phyloP scores from a whole-genome alignment of 2,797 vertebrate species.

The Gastrophryne carolinensis region DNA sequence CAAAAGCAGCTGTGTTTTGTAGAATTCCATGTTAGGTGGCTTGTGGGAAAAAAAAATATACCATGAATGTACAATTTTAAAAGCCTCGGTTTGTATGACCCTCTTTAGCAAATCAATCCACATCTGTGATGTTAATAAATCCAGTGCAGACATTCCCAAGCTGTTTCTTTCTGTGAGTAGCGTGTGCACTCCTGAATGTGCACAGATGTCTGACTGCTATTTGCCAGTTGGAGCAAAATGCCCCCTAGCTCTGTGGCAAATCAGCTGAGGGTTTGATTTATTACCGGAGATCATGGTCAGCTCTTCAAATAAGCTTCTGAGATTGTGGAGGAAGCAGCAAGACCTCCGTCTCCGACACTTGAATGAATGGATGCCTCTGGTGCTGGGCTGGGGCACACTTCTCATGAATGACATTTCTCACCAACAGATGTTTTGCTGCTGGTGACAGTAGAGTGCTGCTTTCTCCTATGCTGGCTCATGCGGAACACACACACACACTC shows the following conservation, averaged over 20 bases:
- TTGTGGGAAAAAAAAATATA: too few relatives aligned
- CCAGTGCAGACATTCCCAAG: background rate
- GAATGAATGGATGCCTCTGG: background rate
- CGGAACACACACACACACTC: background rate
- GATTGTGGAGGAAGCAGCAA: background rate
- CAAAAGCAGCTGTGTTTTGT: too few relatives aligned
- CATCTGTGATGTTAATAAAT: background rate
- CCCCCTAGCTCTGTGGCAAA: slow-evolving; percentile 7
- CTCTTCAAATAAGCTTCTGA: background rate
- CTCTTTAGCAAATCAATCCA: background rate
- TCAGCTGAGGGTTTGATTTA: slow-evolving; percentile 4
- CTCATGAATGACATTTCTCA: background rate
- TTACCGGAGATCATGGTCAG: too few relatives aligned
- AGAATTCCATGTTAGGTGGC: too few relatives aligned
- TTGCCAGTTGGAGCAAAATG: slow-evolving; percentile 22
- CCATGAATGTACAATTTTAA: too few relatives aligned
- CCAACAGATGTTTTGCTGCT: slow-evolving; percentile 10
- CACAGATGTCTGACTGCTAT: slow-evolving; percentile 4
- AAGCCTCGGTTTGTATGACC: background rate
- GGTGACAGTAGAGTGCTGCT: background rate
- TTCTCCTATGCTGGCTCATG: slow-evolving; percentile 1
- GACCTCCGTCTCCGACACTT: background rate
- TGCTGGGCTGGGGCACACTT: background rate
- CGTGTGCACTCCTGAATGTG: slow-evolving; percentile 10
- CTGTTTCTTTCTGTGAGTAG: background rate